These are phyloP conservation scores for Serranus cabrilla DNA, from an alignment of 2,797 vertebrate species.

Conservation along the genomic window DNA sequence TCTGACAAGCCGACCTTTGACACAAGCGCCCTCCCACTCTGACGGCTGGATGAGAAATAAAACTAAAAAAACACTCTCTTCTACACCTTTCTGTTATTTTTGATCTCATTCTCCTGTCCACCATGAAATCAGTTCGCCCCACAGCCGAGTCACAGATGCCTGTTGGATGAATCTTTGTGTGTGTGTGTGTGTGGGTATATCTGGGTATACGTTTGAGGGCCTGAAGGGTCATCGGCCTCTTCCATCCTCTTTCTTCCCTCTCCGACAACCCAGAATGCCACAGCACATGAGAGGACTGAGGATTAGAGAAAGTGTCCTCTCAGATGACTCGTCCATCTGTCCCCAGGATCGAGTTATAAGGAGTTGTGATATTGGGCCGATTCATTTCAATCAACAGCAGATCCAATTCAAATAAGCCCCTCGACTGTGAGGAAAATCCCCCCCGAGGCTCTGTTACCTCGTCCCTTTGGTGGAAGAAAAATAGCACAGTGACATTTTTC, in stretches of 20 bases:
- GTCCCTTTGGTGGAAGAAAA: slow-evolving; percentile 60
- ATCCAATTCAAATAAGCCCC: slow-evolving; percentile 82
- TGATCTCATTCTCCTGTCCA: slow-evolving; percentile 62
- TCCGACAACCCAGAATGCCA: slow-evolving; percentile 72
- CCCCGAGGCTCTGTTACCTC: slow-evolving; percentile 63
- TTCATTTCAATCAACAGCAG: slow-evolving; percentile 86
- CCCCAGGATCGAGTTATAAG: slow-evolving; percentile 83
- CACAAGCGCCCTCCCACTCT: slow-evolving; percentile 47
- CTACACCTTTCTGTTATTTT: slow-evolving; percentile 81
- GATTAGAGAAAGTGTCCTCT: slow-evolving; percentile 85
- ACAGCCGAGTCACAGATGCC: slow-evolving; percentile 42
- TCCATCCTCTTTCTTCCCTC: slow-evolving; percentile 66
- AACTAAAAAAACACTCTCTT: slow-evolving; percentile 79
- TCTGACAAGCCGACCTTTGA: slow-evolving; percentile 75
- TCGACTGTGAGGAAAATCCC: slow-evolving; percentile 74
- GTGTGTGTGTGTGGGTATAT: background rate
- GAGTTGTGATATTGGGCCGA: slow-evolving; percentile 80
- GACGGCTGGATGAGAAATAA: slow-evolving; percentile 59
- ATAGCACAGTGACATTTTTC: slow-evolving; percentile 48
- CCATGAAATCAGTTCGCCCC: slow-evolving; percentile 74
- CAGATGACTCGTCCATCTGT: slow-evolving; percentile 85
- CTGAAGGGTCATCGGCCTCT: slow-evolving; percentile 68
- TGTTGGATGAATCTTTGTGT: slow-evolving; percentile 33
- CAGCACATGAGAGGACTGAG: slow-evolving; percentile 79
- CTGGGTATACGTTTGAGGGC: slow-evolving; percentile 27